These are phyloP conservation scores for Piaya cayana DNA, from an alignment of 2,113 vertebrate genomes.

Conservation along the genomic window DNA sequence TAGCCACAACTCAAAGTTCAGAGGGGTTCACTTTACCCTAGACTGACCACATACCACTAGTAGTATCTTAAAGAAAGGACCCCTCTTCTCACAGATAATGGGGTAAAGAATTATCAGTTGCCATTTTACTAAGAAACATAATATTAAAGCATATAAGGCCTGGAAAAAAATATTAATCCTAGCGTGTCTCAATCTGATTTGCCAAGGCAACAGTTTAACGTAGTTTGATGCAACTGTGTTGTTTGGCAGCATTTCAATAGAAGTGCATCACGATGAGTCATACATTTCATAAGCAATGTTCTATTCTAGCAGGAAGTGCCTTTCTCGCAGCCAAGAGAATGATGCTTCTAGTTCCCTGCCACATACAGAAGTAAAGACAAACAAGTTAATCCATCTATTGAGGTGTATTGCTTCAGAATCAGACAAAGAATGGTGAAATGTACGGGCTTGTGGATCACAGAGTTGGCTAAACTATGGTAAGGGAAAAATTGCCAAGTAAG, in stretches of 20 bases:
- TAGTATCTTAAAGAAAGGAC: neutral
- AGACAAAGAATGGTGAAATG: neutral
- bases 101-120: neutral
- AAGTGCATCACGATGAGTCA: slow-evolving; percentile 35
- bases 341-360: neutral
- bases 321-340: slow-evolving; percentile 34
- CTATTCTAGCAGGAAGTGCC: slow-evolving; percentile 45
- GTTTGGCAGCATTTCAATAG: slow-evolving; percentile 16
- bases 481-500: neutral
- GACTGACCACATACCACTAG: neutral
- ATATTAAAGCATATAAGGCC: neutral
- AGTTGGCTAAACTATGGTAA: neutral
- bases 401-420: neutral
- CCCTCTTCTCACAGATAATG: neutral
- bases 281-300: slow-evolving; percentile 43
- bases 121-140: neutral
- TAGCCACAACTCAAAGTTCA: neutral
- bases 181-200: slow-evolving; percentile 14
- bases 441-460: neutral
- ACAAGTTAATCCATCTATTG: neutral
- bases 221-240: neutral
- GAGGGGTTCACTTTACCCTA: neutral
- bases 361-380: neutral
- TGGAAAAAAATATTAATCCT: slow-evolving; percentile 23
- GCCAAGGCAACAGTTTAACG: slow-evolving; percentile 51